Percentiles rank a stretch among this genome's conserved stretches.
Conservation (phyloP, 2,888 invertebrate genomes). For the Sepioteuthis lessoniana region DNA sequence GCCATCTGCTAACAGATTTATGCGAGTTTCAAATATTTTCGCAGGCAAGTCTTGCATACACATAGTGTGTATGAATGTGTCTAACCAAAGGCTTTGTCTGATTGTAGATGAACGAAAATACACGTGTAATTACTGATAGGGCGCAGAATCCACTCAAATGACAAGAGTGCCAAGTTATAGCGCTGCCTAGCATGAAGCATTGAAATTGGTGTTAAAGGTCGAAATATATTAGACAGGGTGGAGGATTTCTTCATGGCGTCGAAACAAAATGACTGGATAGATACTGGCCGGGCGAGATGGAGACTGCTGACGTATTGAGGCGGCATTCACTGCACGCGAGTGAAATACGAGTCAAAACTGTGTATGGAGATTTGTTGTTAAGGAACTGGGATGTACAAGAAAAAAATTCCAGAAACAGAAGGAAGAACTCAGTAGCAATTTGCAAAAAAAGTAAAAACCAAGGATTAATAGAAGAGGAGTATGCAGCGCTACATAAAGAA, state of each 20-base stretch:
- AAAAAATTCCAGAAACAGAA: not conserved
- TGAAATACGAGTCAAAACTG: not conserved
- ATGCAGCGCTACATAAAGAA: too few species aligned
- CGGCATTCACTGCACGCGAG: not conserved
- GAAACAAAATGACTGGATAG: not conserved
- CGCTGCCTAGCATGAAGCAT: not conserved
- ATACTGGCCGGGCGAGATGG: not conserved
- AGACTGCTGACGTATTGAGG: not conserved
- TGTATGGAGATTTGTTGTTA: not conserved
- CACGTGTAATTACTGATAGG: not conserved
- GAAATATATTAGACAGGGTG: not conserved
- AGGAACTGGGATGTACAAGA: not conserved
- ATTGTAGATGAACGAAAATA: not conserved
- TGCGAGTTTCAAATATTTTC: not conserved
- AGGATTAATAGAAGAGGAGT: too few species aligned
- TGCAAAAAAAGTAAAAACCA: too few species aligned
- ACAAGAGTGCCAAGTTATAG: slow-evolving; percentile 5
- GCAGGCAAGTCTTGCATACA: not conserved
- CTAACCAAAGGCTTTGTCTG: too few species aligned
- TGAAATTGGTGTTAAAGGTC: not conserved
- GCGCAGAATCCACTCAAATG: not conserved
- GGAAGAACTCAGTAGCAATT: not conserved
- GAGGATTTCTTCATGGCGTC: not conserved
- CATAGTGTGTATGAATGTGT: not conserved
- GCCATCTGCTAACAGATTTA: not conserved